A percentile compares a stretch with the other conserved stretches of the same genome.
phyloP scores from a whole-genome alignment of 2,113 vertebrate species.

The Pluvialis apricaria region DNA sequence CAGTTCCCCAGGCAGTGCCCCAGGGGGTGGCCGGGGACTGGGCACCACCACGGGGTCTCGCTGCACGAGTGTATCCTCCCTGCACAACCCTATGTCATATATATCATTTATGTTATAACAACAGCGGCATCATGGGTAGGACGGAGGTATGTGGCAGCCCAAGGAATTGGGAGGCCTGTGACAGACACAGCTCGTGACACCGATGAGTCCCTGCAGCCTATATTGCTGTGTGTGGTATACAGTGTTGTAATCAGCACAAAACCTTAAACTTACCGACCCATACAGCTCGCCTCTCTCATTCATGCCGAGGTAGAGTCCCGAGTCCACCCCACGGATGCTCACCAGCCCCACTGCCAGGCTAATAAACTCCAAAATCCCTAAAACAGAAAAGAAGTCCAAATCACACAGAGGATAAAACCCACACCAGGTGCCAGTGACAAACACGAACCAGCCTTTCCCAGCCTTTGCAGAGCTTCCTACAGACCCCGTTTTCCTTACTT shows the following conservation, averaged over 20 bases:
- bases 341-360: constrained; percentile 98
- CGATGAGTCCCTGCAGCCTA: fast-evolving
- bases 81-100: fast-evolving
- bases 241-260: neutral
- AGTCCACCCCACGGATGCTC: constrained; percentile 97
- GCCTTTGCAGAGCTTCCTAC: neutral
- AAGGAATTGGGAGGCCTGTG: fast-evolving
- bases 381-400: constrained; percentile 5
- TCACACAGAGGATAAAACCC: neutral
- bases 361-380: constrained; percentile 98
- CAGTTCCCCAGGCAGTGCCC: neutral
- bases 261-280: constrained; percentile 91
- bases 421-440: neutral
- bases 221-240: neutral
- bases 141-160: neutral
- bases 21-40: neutral
- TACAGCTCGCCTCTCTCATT: constrained; percentile 97
- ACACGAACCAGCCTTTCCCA: neutral
- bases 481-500: neutral
- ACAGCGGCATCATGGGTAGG: neutral
- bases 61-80: neutral
- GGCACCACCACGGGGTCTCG: neutral
- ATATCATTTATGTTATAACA: neutral
- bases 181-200: neutral
- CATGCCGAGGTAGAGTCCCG: constrained; percentile 97